Evolutionary conservation across 2,797 vertebrate species (phyloP).

Genomic region (Lepus oiostolus): DNA sequence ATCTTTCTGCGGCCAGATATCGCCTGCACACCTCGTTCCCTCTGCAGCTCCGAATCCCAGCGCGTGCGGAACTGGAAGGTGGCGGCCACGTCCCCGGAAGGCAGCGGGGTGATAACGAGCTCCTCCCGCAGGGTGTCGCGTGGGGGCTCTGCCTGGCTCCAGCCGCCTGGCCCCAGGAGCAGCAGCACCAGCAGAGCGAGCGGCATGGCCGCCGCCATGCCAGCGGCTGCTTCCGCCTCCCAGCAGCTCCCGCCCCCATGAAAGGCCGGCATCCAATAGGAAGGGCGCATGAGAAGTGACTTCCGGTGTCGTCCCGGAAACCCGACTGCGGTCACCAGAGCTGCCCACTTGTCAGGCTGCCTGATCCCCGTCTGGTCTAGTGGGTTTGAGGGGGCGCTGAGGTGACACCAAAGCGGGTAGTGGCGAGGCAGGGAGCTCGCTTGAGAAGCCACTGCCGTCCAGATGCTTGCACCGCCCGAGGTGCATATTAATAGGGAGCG

Average conservation of each 20-base stretch:
- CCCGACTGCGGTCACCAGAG: neutral
- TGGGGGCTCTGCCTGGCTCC: neutral
- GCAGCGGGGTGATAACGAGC: slow-evolving; percentile 94
- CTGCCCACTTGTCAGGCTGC: accelerated
- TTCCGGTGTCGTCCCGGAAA: slow-evolving; percentile 73
- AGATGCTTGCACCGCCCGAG: neutral
- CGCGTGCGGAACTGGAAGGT: slow-evolving; percentile 97
- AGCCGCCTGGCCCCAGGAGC: neutral
- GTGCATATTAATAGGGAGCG: neutral
- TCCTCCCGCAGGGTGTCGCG: slow-evolving; percentile 94
- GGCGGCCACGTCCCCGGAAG: slow-evolving; percentile 94
- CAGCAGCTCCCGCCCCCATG: neutral
- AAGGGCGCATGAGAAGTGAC: slow-evolving; percentile 36
- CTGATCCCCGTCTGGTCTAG: accelerated
- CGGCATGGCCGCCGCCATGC: neutral
- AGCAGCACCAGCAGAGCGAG: neutral
- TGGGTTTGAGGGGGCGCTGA: accelerated
- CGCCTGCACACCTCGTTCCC: slow-evolving; percentile 89
- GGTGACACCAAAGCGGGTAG: accelerated
- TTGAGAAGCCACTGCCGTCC: neutral
- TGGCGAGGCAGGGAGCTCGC: accelerated
- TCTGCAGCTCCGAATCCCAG: slow-evolving; percentile 93
- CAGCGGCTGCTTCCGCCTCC: slow-evolving; percentile 73
- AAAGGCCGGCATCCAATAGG: slow-evolving; percentile 44
- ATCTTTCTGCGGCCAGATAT: neutral